Conservation (phyloP, 2,888 invertebrate genomes). For the Anorthoa munda region DNA sequence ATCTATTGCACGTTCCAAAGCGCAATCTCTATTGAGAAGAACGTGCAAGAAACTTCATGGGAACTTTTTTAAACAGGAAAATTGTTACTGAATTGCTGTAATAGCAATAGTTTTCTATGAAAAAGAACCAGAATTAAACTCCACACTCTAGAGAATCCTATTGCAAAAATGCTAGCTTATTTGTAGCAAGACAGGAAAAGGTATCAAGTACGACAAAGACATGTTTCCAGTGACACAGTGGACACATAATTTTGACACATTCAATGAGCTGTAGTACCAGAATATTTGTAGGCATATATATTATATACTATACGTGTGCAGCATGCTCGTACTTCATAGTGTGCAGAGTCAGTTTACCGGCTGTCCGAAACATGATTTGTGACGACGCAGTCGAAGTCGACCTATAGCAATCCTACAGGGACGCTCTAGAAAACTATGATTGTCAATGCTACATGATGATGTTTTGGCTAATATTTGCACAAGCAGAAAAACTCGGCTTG, state of each 20-base stretch:
- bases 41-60: too few species aligned
- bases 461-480: too few species aligned
- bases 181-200: background rate
- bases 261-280: background rate
- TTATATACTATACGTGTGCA: too few species aligned
- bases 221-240: background rate
- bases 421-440: background rate
- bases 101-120: background rate
- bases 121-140: background rate
- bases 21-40: too few species aligned
- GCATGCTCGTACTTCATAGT: constrained; percentile 4
- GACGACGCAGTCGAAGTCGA: background rate
- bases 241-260: constrained; percentile 7
- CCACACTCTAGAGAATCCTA: background rate
- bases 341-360: background rate
- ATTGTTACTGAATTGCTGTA: too few species aligned
- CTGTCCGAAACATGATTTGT: background rate
- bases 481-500: too few species aligned
- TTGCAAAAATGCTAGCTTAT: background rate
- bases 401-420: background rate
- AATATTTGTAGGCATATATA: background rate
- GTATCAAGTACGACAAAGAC: background rate
- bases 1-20: too few species aligned
- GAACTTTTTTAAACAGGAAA: too few species aligned
- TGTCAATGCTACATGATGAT: too few species aligned